Conservation (phyloP, 30 jellyfish, hydroid and myxozoan genomes). For the Pseudorhiza aurosa region DNA sequence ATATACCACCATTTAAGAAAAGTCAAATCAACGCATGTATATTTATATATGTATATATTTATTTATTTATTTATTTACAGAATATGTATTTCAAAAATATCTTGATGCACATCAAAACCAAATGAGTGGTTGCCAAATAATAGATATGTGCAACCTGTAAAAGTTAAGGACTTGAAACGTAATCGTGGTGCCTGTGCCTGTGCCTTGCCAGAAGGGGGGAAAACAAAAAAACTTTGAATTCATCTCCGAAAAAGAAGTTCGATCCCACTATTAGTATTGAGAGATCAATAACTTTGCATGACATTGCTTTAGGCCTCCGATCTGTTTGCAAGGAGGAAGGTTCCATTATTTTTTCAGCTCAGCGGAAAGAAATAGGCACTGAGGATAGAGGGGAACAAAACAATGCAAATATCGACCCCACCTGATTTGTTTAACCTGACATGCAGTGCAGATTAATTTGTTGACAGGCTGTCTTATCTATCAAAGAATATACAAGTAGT, state of each 20-base stretch:
- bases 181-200: slow-evolving; percentile 21
- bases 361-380: not conserved
- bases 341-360: slow-evolving; percentile 15
- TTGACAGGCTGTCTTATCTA: not conserved
- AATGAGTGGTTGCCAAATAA: slow-evolving; percentile 39
- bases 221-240: not conserved
- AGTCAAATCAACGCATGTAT: not conserved
- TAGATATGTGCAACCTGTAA: slow-evolving; percentile 16
- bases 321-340: slow-evolving; percentile 1
- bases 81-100: no score
- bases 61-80: no score
- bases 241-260: slow-evolving; percentile 39
- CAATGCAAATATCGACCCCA: not conserved
- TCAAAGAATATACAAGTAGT: not conserved
- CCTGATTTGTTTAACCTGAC: not conserved
- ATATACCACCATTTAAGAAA: not conserved
- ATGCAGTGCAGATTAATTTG: slow-evolving; percentile 6
- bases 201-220: slow-evolving; percentile 22
- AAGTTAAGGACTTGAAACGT: slow-evolving; percentile 26
- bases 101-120: slow-evolving; percentile 48
- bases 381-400: not conserved
- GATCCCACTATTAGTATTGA: slow-evolving; percentile 1
- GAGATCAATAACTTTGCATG: not conserved
- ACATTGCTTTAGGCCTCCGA: slow-evolving; percentile 9
- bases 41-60: slow-evolving; percentile 6